Base-by-base conservation (phyloP, 2,113 vertebrate species). In the Forbesichthys agassizii region DNA sequence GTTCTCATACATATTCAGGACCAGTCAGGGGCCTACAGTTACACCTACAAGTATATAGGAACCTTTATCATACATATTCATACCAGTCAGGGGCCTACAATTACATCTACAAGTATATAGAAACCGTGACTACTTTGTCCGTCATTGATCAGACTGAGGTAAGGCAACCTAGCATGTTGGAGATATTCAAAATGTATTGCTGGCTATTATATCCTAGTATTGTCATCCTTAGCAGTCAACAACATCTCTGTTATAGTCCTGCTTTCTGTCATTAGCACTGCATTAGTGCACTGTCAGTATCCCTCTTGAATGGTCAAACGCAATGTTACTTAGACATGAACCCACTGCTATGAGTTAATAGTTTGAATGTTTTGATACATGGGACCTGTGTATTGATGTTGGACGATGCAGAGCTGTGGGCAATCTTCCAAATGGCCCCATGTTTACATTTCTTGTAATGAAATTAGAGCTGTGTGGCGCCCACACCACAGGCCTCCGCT, bases 381-480 rank as follows among this genome's bases (percentile, higher is more conserved):
- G 61, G 27, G 49, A 51, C 56, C 64, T 18, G 66, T 69, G 55
- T 72, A 73, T 80, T 74, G 60, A 80, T 73, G 82, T 79, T 66
- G 77, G 75, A 74, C 82, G 86, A 63, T 69, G 70, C 69, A 69
- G 76, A 2, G 48, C 79, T 86, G 73, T 64, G 82, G 81, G 77
- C 75, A 73, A 78, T 85, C 80, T 69, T 51, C 48, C 47, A 64
- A 64, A 64, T 49, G 48, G 36, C 61, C 48, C 73, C 84, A 80
- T 88, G 90, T 91, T 90, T 90, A 90, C 87, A 88, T 90, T 81
- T 74, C 74, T 85, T 84, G 63, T 91, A 91, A 91, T 92, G 81
- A 86, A 90, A 89, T 92, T 91, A 89, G 80, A 89, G 73, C 76
- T 11, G 68, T 20, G 66, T 87, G 75, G 82, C 65, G 12, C 83